Conservation (phyloP, 2,113 vertebrate species). For the Strix uralensis region DNA sequence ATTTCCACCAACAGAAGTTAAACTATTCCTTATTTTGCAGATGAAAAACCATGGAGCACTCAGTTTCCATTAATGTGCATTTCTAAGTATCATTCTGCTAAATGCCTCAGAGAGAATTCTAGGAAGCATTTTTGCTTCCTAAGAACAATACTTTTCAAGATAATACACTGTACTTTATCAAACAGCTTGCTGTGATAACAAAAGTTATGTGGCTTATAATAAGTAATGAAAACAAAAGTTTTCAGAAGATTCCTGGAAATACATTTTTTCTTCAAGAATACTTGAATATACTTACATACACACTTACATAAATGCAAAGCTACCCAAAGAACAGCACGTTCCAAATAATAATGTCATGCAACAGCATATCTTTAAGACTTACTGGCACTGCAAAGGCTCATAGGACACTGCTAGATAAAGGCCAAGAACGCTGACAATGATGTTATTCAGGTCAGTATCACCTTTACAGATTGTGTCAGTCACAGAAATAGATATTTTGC, state of each 20-base stretch:
- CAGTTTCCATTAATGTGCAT: neutral
- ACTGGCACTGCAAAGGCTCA: neutral
- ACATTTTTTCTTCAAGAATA: neutral
- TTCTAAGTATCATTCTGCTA: neutral
- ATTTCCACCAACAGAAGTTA: neutral
- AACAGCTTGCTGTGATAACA: neutral
- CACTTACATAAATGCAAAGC: neutral
- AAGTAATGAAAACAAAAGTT: neutral
- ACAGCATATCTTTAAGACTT: neutral
- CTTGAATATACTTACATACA: neutral
- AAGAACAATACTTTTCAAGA: conserved; percentile 57
- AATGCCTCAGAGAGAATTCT: conserved; percentile 42
- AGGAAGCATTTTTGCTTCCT: conserved; percentile 64
- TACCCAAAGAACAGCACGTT: neutral
- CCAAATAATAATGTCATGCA: neutral
- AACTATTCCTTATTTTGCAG: neutral
- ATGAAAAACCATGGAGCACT: neutral
- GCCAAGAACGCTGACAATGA: neutral
- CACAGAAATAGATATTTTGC: neutral
- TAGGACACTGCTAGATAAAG: neutral
- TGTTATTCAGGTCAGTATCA: neutral
- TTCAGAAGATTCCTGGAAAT: conserved; percentile 42
- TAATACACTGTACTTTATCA: neutral
- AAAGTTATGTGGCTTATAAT: neutral
- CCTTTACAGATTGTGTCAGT: neutral